phyloP scores from a whole-genome alignment of 64 coral and sea anemone species.

The Montipora capricornis region DNA sequence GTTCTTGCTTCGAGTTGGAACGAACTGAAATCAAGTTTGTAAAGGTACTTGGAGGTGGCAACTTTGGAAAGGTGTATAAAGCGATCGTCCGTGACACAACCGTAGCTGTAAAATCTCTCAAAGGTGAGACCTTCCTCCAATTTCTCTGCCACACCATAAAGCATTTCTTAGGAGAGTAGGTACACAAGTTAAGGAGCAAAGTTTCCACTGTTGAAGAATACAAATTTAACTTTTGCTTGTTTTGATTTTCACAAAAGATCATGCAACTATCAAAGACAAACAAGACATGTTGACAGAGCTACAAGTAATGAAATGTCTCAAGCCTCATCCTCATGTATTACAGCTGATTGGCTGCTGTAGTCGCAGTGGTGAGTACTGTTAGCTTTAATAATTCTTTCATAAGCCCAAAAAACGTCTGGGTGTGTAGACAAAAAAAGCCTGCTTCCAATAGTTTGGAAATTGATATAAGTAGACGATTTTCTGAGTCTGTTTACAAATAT shows the following conservation, averaged over 20 bases:
- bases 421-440: no score
- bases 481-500: no score
- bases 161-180: no score
- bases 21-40: neutral
- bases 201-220: neutral
- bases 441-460: no score
- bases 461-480: no score
- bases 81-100: neutral
- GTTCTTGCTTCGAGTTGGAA: neutral
- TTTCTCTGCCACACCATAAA: neutral
- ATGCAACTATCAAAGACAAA: slow-evolving; percentile 38
- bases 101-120: slow-evolving; percentile 20
- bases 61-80: slow-evolving; percentile 22
- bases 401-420: no score
- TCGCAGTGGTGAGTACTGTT: neutral
- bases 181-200: no score
- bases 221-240: neutral
- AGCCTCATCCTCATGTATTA: slow-evolving; percentile 59
- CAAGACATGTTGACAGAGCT: slow-evolving; percentile 59
- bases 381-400: no score
- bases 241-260: neutral
- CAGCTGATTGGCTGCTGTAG: slow-evolving; percentile 59
- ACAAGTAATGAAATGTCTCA: slow-evolving; percentile 57
- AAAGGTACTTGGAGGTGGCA: slow-evolving; percentile 4
- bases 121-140: neutral